These are phyloP conservation scores for Lasioglossum zephyrum DNA, from an alignment of 2,888 invertebrate genomes.

Conservation along the genomic window DNA sequence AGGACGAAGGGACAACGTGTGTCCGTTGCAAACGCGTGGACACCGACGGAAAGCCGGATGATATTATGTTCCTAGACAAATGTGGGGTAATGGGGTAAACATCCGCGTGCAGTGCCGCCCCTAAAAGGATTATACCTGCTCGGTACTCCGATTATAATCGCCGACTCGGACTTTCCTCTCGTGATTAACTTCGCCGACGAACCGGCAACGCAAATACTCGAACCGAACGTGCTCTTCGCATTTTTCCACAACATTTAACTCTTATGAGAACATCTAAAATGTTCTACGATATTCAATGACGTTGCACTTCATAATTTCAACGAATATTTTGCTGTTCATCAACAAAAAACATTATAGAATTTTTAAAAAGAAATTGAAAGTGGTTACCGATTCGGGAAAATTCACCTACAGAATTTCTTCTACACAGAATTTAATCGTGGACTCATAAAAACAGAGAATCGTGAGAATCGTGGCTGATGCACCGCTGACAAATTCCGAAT, in stretches of 20 bases:
- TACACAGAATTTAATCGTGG: not conserved
- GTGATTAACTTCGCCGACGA: not conserved
- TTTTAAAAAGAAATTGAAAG: too few relatives aligned
- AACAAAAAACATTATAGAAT: too few relatives aligned
- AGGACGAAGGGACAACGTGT: not conserved
- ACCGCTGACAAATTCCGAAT: not conserved
- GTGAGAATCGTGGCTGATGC: not conserved
- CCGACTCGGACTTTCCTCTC: not conserved
- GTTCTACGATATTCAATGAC: too few relatives aligned
- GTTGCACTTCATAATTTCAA: too few relatives aligned
- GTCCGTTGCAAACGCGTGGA: not conserved
- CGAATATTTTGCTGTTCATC: too few relatives aligned
- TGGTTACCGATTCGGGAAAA: not conserved
- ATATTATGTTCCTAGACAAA: not conserved
- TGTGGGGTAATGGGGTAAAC: conserved; percentile 2
- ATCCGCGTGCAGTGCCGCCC: not conserved
- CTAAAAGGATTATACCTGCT: not conserved
- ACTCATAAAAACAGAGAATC: not conserved
- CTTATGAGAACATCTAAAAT: too few relatives aligned
- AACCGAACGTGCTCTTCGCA: not conserved
- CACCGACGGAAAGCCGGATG: not conserved
- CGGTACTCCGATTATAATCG: not conserved
- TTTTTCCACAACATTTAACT: not conserved
- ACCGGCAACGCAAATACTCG: not conserved
- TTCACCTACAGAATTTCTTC: not conserved